Evolutionary conservation across 2,797 vertebrate genomes (phyloP).

Genomic region (Gallirallus australis): DNA sequence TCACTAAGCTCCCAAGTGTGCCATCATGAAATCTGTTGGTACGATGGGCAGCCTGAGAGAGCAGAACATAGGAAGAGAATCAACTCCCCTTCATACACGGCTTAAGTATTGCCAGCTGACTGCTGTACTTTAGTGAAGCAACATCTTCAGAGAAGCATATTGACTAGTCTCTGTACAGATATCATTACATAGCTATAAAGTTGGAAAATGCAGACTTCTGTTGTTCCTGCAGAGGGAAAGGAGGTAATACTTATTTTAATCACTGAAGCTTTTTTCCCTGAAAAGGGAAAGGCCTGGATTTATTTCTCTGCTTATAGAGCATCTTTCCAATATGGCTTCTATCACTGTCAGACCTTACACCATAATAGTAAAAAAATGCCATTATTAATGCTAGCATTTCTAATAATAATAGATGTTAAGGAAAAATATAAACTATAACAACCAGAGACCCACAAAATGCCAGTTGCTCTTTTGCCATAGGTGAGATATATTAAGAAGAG

Average conservation of each 20-base stretch:
- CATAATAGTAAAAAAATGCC: background rate
- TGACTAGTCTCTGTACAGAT: background rate
- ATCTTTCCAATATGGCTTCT: background rate
- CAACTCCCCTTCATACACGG: background rate
- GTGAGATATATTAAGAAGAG: background rate
- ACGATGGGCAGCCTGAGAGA: background rate
- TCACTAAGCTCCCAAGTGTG: background rate
- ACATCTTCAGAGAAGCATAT: background rate
- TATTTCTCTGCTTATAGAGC: background rate
- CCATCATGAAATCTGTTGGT: background rate
- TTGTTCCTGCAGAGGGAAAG: background rate
- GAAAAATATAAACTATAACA: background rate
- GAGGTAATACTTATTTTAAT: background rate
- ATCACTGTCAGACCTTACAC: background rate
- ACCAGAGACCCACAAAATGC: background rate
- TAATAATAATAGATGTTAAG: background rate
- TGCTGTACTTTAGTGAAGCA: background rate
- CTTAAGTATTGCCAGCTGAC: constrained; percentile 10
- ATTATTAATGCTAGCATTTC: background rate
- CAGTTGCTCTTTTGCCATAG: background rate
- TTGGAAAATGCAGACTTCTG: background rate
- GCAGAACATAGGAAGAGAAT: background rate
- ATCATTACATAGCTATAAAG: background rate
- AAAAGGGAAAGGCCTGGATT: background rate
- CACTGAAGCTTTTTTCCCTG: background rate